Evolutionary conservation across 2,888 invertebrate species (phyloP), one percentile per base, ranked within the genome.

Genomic region (Scaeva pyrastri): DNA sequence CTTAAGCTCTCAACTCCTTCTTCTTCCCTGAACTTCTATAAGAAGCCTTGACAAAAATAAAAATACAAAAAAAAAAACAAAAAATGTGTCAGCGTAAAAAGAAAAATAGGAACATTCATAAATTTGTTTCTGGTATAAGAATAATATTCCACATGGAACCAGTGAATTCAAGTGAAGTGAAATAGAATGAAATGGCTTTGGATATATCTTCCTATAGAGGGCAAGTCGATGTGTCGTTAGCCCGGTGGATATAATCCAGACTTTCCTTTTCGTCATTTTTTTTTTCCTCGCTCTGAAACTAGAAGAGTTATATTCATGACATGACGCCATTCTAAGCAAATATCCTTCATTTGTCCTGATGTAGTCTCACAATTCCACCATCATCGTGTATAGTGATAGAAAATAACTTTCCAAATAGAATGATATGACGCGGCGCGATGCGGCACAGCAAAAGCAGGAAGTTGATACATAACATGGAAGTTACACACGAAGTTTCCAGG

Each of bases 291-390:
- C 23, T n/a, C 36, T 19, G 10, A 14, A 31, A 23, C 21, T 23
- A 56, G 41, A 58, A 74, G 60, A 80, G 41, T 80, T 74, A 80
- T 80, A 56, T 68, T 50, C 52, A 68, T 68, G 48, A 39, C 52
- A 68, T 68, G 48, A 39, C 10, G 43, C 31, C 43, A 43, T 71
- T 60, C 77, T 52, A 45, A 55, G 75, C 55, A 75, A 75, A 80
- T 80, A 80, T 36, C 75, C 60, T 70, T 75, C 52, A 75, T 80
- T 80, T 75, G 68, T 73, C 16, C 21, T 48, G n/a, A n/a, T n/a
- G 45, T 60, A 39, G 12, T 60, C 19, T 48, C 68, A 68, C 26
- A 70, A 68, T 68, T 58, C 58, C 19, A 43, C 41, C 26, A 19
- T 39, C 39, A 39, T 41, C n/a, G 5, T 31, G 16, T 4, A 21